Conservation (phyloP, 2,888 invertebrate species). For the Adelphocoris suturalis region DNA sequence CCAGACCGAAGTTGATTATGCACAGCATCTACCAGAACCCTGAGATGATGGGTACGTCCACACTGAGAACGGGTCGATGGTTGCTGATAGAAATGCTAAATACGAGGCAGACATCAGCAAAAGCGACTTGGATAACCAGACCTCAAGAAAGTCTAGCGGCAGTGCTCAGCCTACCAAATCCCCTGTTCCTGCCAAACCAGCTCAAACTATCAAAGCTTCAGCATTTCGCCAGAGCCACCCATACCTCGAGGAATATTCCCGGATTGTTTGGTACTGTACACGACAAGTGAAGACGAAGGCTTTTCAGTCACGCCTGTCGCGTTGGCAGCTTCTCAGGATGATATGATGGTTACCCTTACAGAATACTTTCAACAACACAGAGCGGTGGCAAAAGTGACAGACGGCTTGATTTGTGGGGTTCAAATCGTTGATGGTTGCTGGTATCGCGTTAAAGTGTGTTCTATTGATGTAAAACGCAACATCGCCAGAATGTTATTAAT, state of each 20-base stretch:
- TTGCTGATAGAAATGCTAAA: neutral
- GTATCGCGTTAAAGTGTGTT: slow-evolving; percentile 63
- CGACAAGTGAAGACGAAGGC: neutral
- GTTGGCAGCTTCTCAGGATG: neutral
- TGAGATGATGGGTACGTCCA: neutral
- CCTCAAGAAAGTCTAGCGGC: too few relatives aligned
- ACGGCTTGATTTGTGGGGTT: neutral
- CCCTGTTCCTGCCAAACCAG: neutral
- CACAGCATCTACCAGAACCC: neutral
- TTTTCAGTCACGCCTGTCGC: neutral
- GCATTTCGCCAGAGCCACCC: neutral
- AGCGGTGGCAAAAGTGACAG: neutral
- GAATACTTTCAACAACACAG: slow-evolving; percentile 7
- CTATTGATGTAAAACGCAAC: neutral
- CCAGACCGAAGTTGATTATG: neutral
- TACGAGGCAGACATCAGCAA: neutral
- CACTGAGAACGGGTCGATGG: neutral
- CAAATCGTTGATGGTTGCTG: neutral
- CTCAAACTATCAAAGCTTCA: too few relatives aligned
- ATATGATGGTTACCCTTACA: slow-evolving; percentile 5
- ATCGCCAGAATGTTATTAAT: slow-evolving; percentile 54
- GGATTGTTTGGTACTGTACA: slow-evolving; percentile 14
- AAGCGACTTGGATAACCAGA: neutral
- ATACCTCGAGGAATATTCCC: slow-evolving; percentile 50
- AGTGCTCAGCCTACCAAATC: too few relatives aligned